Base-by-base conservation (phyloP, 2,797 vertebrate species). In the Sebastes umbrosus region DNA sequence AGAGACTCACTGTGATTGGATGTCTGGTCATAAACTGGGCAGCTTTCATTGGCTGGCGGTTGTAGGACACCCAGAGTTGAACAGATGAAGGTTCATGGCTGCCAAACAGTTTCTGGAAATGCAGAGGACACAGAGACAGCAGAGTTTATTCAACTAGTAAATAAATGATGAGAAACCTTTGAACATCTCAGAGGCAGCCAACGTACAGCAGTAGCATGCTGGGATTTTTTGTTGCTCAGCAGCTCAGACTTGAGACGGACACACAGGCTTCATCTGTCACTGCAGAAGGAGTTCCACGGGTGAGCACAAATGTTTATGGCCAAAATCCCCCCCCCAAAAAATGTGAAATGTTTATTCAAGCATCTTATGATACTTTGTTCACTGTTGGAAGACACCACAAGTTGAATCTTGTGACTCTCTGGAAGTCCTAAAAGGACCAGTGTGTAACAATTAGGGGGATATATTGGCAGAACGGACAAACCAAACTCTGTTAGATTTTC, bases 1-100 rank as follows among this genome's bases (percentile, higher is more conserved):
- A 57, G 13, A 63, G 71, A 92, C 97, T 97, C 90, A 99, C 99
- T 60, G 95, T 97, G 93, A 99, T 97, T 57, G 97, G 98, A 84
- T 99, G 97, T 22, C 97, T 97, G 65, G 98, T 99, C 90, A 97
- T 95, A n/a, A 99, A 99, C 93, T 97, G 96, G n/a, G 98, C 98
- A 10, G 96, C 95, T 82, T 94, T 96, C 98, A 99, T 99, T 2
- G 98, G 97, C 91, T 98, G 97, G 69, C 99, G 98, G 95, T 97
- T 97, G 93, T 97, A 99, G 72, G 99, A 99, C 58, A 99, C 98
- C 98, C 99, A 99, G 80, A 99, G 97, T 95, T 99, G 99, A 68
- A 98, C 96, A 0, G 97, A 97, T 1, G 96, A 89, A 0, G 95
- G 92, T 22, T 97, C 94, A 0, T 93, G 96, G 82, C 95, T 95